These are phyloP conservation scores for Eunapius fragilis DNA, from an alignment of 37 sponge, comb jelly and placozoan species.

Conservation along the genomic window DNA sequence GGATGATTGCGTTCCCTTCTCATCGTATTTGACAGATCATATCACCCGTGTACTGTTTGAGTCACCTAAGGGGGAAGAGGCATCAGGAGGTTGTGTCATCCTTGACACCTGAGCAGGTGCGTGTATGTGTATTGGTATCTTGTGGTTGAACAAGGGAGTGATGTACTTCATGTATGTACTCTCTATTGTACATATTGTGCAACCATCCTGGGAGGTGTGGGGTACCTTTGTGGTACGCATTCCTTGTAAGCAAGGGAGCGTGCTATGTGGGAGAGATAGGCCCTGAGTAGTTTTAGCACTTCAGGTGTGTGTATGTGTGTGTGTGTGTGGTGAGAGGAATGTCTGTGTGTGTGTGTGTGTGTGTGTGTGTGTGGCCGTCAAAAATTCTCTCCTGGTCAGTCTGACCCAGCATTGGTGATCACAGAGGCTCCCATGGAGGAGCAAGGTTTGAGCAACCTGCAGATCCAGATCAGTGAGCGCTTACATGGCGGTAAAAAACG, in stretches of 20 bases:
- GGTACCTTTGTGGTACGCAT: neutral
- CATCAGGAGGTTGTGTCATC: slow-evolving; percentile 67
- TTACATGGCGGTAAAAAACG: slow-evolving; percentile 67
- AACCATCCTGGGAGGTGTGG: neutral
- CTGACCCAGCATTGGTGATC: slow-evolving; percentile 40
- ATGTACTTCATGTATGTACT: too few relatives aligned
- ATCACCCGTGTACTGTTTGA: slow-evolving; percentile 80
- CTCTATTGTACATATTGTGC: too few relatives aligned
- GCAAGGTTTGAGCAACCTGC: neutral
- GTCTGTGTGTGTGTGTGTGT: too few relatives aligned
- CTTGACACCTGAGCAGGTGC: slow-evolving; percentile 37
- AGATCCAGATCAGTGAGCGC: slow-evolving; percentile 38
- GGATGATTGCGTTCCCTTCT: neutral
- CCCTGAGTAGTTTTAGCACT: too few relatives aligned
- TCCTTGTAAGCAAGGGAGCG: neutral
- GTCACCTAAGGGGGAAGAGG: slow-evolving; percentile 67
- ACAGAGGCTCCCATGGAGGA: slow-evolving; percentile 49
- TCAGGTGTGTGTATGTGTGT: neutral
- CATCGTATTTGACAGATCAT: slow-evolving; percentile 64
- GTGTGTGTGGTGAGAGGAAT: too few relatives aligned
- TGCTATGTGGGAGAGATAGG: neutral
- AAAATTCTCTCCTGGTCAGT: neutral
- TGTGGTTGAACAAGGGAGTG: neutral
- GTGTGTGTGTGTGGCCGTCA: too few relatives aligned
- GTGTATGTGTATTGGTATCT: neutral